These are phyloP conservation scores for Phanerotoma sp. DNA, from an alignment of 2,888 invertebrate species.

Conservation along the genomic window DNA sequence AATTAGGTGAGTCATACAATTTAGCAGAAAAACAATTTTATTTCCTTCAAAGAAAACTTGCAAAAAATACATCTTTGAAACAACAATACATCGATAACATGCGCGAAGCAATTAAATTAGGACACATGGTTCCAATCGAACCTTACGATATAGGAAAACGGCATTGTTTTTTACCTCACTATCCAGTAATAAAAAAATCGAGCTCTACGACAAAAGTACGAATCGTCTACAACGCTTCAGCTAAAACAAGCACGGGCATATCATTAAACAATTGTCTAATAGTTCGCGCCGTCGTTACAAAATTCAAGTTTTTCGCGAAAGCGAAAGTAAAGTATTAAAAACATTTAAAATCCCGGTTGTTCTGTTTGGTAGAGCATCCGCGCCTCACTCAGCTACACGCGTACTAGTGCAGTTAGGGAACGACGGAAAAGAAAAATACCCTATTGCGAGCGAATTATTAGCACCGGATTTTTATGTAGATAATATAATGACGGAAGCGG, in stretches of 20 bases:
- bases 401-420: too few species aligned
- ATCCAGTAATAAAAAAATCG: conserved; percentile 16
- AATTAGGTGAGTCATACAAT: conserved; percentile 31
- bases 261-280: conserved; percentile 22
- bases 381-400: too few species aligned
- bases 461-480: too few species aligned
- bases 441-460: too few species aligned
- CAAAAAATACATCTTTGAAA: conserved; percentile 28
- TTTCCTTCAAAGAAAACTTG: conserved; percentile 33
- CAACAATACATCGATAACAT: conserved; percentile 29
- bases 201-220: conserved; percentile 7
- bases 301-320: too few species aligned
- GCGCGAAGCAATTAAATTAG: conserved; percentile 25
- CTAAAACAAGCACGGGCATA: conserved; percentile 16
- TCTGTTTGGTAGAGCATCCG: too few species aligned
- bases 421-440: too few species aligned
- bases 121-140: conserved; percentile 27
- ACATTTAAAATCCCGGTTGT: too few species aligned
- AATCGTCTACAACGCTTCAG: conserved; percentile 23
- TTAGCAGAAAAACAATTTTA: conserved; percentile 36
- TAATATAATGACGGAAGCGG: too few species aligned
- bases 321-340: too few species aligned
- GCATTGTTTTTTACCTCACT: conserved; percentile 12
- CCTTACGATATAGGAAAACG: background rate
- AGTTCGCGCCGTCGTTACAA: conserved; percentile 21